Base-by-base conservation (phyloP, 2,113 vertebrate species). In the Pyrgilauda ruficollis region DNA sequence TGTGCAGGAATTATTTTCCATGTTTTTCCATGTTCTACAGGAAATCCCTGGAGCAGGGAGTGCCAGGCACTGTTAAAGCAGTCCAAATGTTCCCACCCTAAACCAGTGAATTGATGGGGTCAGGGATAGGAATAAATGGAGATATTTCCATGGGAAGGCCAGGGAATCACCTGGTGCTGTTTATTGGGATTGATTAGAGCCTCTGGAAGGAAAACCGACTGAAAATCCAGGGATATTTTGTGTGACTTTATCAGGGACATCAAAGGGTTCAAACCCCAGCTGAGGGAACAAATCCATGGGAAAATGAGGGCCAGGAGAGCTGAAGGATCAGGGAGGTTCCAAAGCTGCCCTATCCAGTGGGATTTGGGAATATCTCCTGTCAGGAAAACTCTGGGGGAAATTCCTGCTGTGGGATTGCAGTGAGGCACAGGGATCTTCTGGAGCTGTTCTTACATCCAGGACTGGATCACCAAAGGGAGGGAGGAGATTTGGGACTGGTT, bases 61-160 rank as follows among this genome's bases (percentile, higher is more conserved):
- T 9, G 19, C 21, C 41, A 8, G 18, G 68, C 30, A 5, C 33
- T 5, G 33, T 14, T 30, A 16, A 46, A 23, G 9, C 9, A 2
- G 27, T 11, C 15, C 39, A 11, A 20, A 4, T 1, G 24, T 37
- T 31, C 6, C 2, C 13, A 7, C 41, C 5, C 14, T 8, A 14
- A 31, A 41, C 2, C 58, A 23, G 61, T 0, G 1, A 24, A 1
- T 26, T 9, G 0, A 6, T 19, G 30, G 53, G 31, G 12, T 52
- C 70, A 44, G 41, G 74, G 31, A 4, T 0, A 23, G 74, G 24
- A 61, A 44, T 23, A 23, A 68, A 44, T 63, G 0, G 1, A 37
- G 59, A 35, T 53, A 13, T 66, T 39, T 11, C 82, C 3, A 0
- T 43, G 52, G 91, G 43, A 62, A 43, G 30, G 64, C 21, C 63